Base-by-base conservation (phyloP, 2,113 vertebrate species). In the Cyprinodon variegatus region DNA sequence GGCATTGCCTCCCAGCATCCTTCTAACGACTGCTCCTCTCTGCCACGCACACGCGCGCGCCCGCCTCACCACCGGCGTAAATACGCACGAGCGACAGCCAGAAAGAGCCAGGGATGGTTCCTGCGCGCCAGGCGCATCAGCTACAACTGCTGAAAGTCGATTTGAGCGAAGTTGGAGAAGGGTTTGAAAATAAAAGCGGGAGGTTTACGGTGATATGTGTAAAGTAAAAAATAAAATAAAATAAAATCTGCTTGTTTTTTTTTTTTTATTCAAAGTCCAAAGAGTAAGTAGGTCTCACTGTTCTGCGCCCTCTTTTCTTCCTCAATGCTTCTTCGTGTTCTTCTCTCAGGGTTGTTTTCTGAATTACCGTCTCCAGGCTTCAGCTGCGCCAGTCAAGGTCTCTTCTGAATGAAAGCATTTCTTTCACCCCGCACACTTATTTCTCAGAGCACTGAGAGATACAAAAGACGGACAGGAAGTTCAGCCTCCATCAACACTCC, bases 1-100 rank as follows among this genome's bases (percentile, higher is more conserved):
- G 96, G 95, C 97, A 99, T 99, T 96, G 95, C 96, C 96, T 96
- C 96, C 95, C 96, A 97, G 96, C 97, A 98, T 98, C 96, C 96
- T 98, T 92, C 94, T 95, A 91, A 94, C 91, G 92, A 91, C 86
- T 81, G 91, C 82, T 85, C 81, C 70, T 14, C 53, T 7, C 61
- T 36, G 60, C 3, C 60, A 8, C 76, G 7, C 78, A 11, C 74
- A 36, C 46, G 4, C 53, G 10, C 75, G 9, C 68, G 22, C 46
- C 79, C 22, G 17, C 37, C 48, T 63, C 29, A 29, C 61, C 7
- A 46, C 36, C 66, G 45, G 86, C 68, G 68, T 65, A 68, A 81
- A 90, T 73, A 83, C 84, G 72, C 82, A 79, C 82, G 15, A 61
- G 40, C 40, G 11, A 41, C 79, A 59, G 68, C 10, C 76, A 70